These are phyloP conservation scores for Brachymystax lenok DNA, from an alignment of 2,797 vertebrate genomes.

Conservation along the genomic window DNA sequence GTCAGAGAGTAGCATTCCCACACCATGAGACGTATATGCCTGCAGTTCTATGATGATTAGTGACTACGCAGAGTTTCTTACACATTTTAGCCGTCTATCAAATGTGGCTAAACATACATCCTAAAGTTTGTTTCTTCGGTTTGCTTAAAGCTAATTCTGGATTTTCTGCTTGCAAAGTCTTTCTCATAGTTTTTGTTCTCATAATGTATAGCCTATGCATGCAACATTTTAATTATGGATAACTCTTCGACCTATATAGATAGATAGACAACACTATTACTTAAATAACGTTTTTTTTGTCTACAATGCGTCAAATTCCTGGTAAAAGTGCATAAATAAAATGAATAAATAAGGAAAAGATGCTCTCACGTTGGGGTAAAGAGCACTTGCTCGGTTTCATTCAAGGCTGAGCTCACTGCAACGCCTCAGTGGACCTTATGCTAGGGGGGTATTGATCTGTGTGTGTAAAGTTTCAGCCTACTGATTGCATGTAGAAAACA, in stretches of 20 bases:
- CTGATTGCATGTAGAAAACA: conserved; percentile 56
- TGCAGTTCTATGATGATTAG: no score
- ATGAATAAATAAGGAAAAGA: conserved; percentile 56
- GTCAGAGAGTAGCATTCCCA: no score
- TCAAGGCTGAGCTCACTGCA: conserved; percentile 67
- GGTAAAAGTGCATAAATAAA: conserved; percentile 70
- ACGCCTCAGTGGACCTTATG: conserved; percentile 63
- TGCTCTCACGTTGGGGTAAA: conserved; percentile 71
- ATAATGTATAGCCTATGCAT: no score
- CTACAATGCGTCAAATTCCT: conserved; percentile 36
- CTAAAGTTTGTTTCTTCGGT: no score
- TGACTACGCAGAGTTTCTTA: no score
- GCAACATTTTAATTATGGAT: neutral
- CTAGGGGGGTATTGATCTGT: conserved; percentile 74
- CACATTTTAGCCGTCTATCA: no score
- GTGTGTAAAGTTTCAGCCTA: conserved; percentile 74
- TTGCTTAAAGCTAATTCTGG: no score
- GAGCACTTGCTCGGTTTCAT: conserved; percentile 70
- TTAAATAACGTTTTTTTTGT: conserved; percentile 35
- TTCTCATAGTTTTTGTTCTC: no score
- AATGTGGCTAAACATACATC: no score
- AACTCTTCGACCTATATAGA: conserved; percentile 47
- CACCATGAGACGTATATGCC: no score
- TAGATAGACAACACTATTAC: neutral
- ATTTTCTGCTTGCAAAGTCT: no score